Conservation (phyloP, 2,797 vertebrate species). For the Sarcophilus harrisii region DNA sequence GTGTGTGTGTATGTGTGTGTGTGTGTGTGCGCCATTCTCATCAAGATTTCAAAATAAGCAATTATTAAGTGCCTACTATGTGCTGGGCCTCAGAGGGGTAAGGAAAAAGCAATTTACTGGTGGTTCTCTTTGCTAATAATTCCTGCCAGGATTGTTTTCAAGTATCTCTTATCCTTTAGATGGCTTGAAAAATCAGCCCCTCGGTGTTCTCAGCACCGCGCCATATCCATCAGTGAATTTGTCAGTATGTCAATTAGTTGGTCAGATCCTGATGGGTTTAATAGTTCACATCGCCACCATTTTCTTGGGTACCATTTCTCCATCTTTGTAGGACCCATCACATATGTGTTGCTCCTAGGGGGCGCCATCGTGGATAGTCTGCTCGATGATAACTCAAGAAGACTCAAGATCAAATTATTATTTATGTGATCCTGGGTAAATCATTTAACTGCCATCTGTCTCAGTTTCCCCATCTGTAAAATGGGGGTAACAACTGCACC, state of each 20-base stretch:
- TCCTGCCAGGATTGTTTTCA: neutral
- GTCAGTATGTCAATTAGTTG: neutral
- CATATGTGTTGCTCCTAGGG: neutral
- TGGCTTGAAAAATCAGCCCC: neutral
- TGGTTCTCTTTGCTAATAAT: neutral
- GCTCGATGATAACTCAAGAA: neutral
- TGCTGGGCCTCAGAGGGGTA: neutral
- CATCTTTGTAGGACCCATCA: neutral
- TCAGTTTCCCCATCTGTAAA: neutral
- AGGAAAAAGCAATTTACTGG: neutral
- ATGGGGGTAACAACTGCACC: neutral
- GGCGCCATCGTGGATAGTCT: neutral
- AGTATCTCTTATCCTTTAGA: neutral
- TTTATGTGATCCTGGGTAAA: neutral
- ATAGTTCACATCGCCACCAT: neutral
- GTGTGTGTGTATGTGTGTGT: neutral
- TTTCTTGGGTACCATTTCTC: neutral
- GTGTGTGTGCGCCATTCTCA: neutral
- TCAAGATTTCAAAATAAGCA: neutral
- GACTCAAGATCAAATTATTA: neutral
- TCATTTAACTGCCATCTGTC: neutral
- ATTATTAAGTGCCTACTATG: neutral
- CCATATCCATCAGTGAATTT: neutral
- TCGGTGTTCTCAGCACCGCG: neutral
- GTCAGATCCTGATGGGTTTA: neutral